Conservation (phyloP, 2,888 invertebrate species). For the Parnassius apollo region DNA sequence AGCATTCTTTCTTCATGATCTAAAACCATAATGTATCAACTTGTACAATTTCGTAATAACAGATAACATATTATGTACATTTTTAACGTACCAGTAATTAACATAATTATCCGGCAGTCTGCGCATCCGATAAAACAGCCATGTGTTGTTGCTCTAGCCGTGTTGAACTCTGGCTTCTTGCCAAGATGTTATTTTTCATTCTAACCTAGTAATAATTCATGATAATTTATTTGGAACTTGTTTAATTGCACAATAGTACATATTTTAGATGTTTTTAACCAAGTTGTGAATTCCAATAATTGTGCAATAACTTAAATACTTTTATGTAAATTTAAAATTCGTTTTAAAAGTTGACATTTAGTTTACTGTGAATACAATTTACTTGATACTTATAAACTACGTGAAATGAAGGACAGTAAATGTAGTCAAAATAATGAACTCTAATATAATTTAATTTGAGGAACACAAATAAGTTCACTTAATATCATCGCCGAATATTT, state of each 20-base stretch:
- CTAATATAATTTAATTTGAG: too few species aligned
- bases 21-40: not conserved
- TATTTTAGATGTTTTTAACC: constrained; percentile 1
- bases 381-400: too few species aligned
- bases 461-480: too few species aligned
- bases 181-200: constrained; percentile 45
- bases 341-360: too few species aligned
- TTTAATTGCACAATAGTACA: constrained; percentile 11
- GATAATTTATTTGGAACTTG: constrained; percentile 3
- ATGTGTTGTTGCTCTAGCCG: constrained; percentile 55
- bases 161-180: constrained; percentile 50
- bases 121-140: constrained; percentile 50
- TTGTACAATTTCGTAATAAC: not conserved
- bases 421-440: too few species aligned
- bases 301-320: too few species aligned
- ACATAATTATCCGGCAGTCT: constrained; percentile 31
- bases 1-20: too few species aligned
- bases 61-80: not conserved
- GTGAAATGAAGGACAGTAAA: too few species aligned
- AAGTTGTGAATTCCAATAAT: constrained; percentile 1
- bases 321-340: too few species aligned
- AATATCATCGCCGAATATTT: too few species aligned
- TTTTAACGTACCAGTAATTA: constrained; percentile 5
- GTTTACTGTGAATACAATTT: too few species aligned
- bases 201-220: constrained; percentile 7